A percentile compares a stretch with the other conserved stretches of the same genome.
These are phyloP conservation scores for Molossus alvarezi DNA, from an alignment of 2,797 vertebrate genomes.

Conservation along the genomic window DNA sequence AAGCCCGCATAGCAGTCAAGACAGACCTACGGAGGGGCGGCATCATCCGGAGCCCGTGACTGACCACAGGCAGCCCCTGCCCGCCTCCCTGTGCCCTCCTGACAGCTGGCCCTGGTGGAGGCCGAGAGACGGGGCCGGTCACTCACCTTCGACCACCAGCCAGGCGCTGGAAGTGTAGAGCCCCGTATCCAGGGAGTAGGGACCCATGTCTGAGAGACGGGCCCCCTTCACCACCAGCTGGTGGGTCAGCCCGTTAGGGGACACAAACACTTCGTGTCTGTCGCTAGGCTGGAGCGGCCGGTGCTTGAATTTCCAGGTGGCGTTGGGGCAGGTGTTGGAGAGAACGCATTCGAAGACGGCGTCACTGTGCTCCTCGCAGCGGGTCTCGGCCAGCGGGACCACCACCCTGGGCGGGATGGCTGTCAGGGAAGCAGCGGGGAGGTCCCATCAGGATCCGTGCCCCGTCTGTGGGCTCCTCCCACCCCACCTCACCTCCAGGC, in stretches of 20 bases:
- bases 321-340: constrained; percentile 88
- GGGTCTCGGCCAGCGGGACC: constrained; percentile 90
- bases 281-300: constrained; percentile 86
- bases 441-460: not conserved
- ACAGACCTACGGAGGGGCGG: not conserved
- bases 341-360: constrained; percentile 93
- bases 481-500: too few relatives aligned
- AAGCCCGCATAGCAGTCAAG: rapidly evolving
- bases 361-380: constrained; percentile 91
- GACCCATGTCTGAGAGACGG: constrained; percentile 92
- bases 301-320: constrained; percentile 93
- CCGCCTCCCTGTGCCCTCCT: not conserved
- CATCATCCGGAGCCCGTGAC: not conserved
- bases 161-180: constrained; percentile 94
- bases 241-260: constrained; percentile 95
- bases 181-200: constrained; percentile 93
- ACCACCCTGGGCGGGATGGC: constrained; percentile 91
- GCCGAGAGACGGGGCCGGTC: rapidly evolving
- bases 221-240: constrained; percentile 91
- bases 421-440: constrained; percentile 57
- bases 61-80: not conserved
- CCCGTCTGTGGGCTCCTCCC: too few relatives aligned
- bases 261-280: constrained; percentile 91
- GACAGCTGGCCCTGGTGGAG: not conserved
- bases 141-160: constrained; percentile 95